Evolutionary conservation across 37 sponge, comb jelly and placozoan genomes (phyloP).

Genomic region (Ephydatia muelleri): DNA sequence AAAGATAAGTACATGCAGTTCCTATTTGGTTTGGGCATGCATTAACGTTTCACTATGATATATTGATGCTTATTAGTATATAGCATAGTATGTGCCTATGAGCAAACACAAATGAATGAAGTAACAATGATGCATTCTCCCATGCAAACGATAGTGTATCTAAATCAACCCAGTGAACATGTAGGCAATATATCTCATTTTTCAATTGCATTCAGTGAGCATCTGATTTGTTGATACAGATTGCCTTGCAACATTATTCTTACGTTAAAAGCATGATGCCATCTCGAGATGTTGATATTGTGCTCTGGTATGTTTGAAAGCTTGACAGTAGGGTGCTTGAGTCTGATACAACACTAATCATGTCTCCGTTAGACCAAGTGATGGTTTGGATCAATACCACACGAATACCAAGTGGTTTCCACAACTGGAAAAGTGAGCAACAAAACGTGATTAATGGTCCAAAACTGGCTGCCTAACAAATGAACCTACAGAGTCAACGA

Average conservation of each 20-base stretch:
- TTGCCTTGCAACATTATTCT: background rate
- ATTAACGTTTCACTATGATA: too few species aligned
- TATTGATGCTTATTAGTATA: too few species aligned
- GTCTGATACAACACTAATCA: conserved; percentile 20
- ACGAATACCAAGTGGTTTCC: conserved; percentile 17
- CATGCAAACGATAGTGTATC: background rate
- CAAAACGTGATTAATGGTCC: background rate
- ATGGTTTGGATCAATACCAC: conserved; percentile 42
- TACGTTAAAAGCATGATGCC: conserved; percentile 41
- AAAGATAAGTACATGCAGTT: too few species aligned
- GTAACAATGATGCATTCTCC: too few species aligned
- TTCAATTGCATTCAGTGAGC: background rate
- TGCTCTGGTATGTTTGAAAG: conserved; percentile 22
- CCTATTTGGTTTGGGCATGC: too few species aligned
- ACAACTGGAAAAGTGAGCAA: conserved; percentile 5
- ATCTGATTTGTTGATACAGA: background rate
- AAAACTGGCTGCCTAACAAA: background rate
- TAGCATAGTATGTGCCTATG: too few species aligned
- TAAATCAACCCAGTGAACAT: background rate
- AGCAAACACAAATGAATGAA: too few species aligned
- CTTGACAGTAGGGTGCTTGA: conserved; percentile 19
- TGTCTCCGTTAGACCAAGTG: conserved; percentile 30
- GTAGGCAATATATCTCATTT: background rate
- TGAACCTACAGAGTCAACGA: conserved; percentile 55
- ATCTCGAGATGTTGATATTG: conserved; percentile 8